phyloP scores from a whole-genome alignment of 2,113 vertebrate species.

The Barnardius zonarius region DNA sequence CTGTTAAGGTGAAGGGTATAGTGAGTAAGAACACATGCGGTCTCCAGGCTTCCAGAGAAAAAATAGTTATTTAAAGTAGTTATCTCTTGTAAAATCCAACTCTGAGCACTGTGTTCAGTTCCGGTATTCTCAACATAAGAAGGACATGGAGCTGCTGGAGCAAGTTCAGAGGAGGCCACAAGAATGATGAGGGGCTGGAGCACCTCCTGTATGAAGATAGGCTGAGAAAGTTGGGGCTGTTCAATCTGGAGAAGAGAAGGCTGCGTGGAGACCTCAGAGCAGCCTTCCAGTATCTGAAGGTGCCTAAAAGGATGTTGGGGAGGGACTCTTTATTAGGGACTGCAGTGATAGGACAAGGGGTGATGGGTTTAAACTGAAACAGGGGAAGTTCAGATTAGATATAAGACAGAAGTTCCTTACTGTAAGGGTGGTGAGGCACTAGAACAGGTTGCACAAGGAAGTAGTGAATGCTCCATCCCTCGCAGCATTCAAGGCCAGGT shows the following conservation, averaged over 20 bases:
- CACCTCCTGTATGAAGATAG: background rate
- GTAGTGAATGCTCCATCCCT: background rate
- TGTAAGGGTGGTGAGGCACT: background rate
- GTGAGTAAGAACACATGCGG: background rate
- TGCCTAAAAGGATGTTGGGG: background rate
- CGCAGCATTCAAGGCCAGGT: background rate
- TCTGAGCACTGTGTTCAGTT: background rate
- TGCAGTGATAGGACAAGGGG: background rate
- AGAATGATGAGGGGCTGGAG: background rate
- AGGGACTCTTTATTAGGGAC: background rate
- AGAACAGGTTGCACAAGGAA: background rate
- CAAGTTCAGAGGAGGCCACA: background rate
- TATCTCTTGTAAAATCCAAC: background rate
- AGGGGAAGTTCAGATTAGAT: background rate
- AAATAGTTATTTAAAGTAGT: background rate
- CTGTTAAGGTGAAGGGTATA: background rate
- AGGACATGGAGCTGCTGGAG: background rate
- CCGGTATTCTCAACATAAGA: background rate
- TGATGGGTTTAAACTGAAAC: background rate
- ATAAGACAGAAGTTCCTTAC: background rate
- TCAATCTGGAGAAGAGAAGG: background rate
- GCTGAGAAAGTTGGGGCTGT: background rate
- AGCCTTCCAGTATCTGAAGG: background rate
- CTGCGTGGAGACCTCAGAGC: background rate
- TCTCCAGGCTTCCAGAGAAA: background rate